Conservation (phyloP, 2,888 invertebrate genomes). For the Amphipyra berbera region DNA sequence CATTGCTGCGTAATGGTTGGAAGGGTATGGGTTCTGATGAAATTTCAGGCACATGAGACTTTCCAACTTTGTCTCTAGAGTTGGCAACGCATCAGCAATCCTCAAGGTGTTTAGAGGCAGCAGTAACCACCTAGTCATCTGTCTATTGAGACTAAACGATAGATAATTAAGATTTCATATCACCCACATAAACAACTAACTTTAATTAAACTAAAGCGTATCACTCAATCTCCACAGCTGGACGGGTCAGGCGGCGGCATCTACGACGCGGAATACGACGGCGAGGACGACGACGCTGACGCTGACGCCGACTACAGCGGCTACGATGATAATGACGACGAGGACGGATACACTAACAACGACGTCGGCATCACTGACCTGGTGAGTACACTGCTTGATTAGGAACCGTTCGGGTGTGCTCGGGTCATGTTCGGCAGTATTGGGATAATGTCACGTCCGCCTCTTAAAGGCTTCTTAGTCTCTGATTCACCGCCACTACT, state of each 20-base stretch:
- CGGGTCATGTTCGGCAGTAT: constrained; percentile 14
- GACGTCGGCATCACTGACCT: constrained; percentile 70
- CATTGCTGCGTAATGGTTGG: no score
- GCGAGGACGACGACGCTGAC: constrained; percentile 78
- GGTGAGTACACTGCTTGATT: constrained; percentile 67
- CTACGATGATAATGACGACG: constrained; percentile 74
- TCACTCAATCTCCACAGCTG: constrained; percentile 60
- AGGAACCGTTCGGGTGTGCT: constrained; percentile 23
- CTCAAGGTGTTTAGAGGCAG: no score
- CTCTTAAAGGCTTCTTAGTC: background rate
- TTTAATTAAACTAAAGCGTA: constrained; percentile 39
- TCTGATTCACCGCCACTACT: background rate
- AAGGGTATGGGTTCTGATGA: no score
- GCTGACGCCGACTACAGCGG: constrained; percentile 78
- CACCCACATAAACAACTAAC: no score
- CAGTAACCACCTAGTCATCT: no score
- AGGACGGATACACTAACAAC: constrained; percentile 73
- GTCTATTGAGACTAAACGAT: no score
- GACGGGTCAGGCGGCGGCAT: constrained; percentile 78
- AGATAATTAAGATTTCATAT: no score
- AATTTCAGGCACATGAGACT: no score
- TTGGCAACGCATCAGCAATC: no score
- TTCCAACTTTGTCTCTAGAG: no score
- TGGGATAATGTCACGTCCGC: constrained; percentile 22
- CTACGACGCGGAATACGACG: constrained; percentile 84